phyloP scores from a whole-genome alignment of 2,113 vertebrate genomes.

The Mirounga angustirostris region DNA sequence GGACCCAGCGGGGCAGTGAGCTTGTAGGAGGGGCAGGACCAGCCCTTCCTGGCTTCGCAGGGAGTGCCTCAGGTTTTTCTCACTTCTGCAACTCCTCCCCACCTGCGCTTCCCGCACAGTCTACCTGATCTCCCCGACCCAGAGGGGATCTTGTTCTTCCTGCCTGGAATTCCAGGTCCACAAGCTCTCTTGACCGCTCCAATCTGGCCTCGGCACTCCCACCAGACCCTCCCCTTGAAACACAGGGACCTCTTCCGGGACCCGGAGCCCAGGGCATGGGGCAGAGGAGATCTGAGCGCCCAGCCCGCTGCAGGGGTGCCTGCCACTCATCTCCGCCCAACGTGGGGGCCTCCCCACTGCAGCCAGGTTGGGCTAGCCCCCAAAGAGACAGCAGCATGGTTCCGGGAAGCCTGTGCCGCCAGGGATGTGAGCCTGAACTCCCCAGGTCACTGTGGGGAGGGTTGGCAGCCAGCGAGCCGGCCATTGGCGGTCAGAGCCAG shows the following conservation, averaged over 20 bases:
- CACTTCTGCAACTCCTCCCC: background rate
- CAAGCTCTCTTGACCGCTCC: too few relatives aligned
- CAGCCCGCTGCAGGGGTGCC: background rate
- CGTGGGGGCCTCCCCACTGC: rapidly evolving
- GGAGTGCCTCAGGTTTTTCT: rapidly evolving
- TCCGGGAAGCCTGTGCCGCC: background rate
- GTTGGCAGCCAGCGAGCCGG: background rate
- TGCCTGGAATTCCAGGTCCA: background rate
- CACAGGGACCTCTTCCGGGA: background rate
- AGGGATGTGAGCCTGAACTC: background rate
- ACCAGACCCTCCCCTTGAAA: background rate
- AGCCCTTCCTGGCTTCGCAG: too few relatives aligned
- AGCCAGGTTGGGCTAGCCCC: background rate
- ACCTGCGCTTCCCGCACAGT: background rate
- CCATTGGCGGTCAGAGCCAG: rapidly evolving
- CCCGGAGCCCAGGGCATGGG: background rate
- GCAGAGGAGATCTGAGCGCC: background rate
- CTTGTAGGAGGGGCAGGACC: background rate
- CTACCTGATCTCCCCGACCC: background rate
- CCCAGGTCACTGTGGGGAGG: background rate
- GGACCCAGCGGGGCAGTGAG: background rate
- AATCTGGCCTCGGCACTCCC: background rate
- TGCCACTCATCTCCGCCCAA: background rate
- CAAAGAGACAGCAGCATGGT: background rate
- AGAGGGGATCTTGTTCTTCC: background rate